Percentiles rank a stretch among this genome's conserved stretches.
These are phyloP conservation scores for Euleptes europaea DNA, from an alignment of 2,113 vertebrate genomes.

Conservation along the genomic window DNA sequence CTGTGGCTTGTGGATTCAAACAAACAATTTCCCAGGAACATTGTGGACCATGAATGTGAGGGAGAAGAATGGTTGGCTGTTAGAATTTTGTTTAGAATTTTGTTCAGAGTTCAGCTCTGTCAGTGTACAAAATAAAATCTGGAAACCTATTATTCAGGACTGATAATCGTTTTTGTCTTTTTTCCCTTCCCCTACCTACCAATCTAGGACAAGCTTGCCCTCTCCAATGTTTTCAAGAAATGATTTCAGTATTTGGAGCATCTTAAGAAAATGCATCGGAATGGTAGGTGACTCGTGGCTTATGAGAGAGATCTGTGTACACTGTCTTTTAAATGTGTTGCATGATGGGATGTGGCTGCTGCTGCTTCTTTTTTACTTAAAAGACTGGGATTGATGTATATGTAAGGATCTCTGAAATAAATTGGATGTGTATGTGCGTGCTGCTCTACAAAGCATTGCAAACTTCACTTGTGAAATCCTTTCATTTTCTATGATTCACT, in stretches of 20 bases:
- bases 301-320: not conserved
- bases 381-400: not conserved
- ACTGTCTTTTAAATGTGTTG: not conserved
- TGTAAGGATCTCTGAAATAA: not conserved
- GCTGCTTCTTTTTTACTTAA: not conserved
- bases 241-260: constrained; percentile 97
- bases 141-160: not conserved
- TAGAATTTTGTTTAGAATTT: too few species aligned
- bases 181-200: not conserved
- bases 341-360: not conserved
- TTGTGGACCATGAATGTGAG: not conserved
- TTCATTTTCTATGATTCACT: not conserved
- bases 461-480: not conserved
- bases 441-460: not conserved
- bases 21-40: not conserved
- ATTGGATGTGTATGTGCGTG: not conserved
- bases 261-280: constrained; percentile 97
- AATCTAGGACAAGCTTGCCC: constrained; percentile 87
- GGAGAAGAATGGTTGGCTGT: not conserved
- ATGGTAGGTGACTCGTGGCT: constrained; percentile 82
- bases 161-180: not conserved
- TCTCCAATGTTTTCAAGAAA: constrained; percentile 97
- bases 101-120: not conserved
- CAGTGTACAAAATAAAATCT: constrained; percentile 15
- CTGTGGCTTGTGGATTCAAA: not conserved